Evolutionary conservation across 2,113 vertebrate species (phyloP).

Genomic region (human): DNA sequence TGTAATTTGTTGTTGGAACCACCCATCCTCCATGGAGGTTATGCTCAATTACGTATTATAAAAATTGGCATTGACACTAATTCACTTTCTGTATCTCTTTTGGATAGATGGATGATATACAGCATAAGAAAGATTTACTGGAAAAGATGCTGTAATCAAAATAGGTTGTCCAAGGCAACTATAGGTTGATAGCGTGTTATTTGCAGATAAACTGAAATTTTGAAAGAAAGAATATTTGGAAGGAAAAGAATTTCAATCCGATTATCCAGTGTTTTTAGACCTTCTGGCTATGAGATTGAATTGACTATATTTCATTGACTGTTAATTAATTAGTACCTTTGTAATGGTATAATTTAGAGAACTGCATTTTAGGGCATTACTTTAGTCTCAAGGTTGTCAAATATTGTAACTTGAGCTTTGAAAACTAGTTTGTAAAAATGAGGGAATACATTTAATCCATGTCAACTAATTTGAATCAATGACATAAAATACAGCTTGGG

Average conservation of each 20-base stretch:
- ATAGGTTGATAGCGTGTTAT: not conserved
- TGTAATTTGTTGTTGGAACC: conserved; percentile 33
- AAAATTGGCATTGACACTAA: conserved; percentile 57
- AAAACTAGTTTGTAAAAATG: conserved; percentile 9
- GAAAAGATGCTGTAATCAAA: conserved; percentile 38
- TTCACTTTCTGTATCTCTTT: conserved; percentile 46
- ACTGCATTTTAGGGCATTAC: not conserved
- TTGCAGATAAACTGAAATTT: conserved; percentile 49
- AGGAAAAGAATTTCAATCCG: conserved; percentile 14
- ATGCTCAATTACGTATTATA: conserved; percentile 45
- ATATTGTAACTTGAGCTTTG: conserved; percentile 21
- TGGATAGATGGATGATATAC: not conserved
- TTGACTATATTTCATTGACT: conserved; percentile 5
- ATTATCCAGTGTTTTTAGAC: conserved; percentile 46
- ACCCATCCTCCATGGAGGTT: conserved; percentile 30
- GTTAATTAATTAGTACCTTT: conserved; percentile 49
- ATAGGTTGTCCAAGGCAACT: not conserved
- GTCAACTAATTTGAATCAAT: not conserved
- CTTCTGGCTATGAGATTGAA: not conserved
- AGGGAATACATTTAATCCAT: not conserved
- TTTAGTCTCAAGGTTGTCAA: conserved; percentile 54
- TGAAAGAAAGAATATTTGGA: conserved; percentile 10
- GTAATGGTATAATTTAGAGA: conserved; percentile 18
- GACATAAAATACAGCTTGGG: not conserved
- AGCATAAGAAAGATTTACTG: conserved; percentile 22